Evolutionary conservation across 2,888 invertebrate species (phyloP).

Genomic region (Xestoiulus laeticollis): DNA sequence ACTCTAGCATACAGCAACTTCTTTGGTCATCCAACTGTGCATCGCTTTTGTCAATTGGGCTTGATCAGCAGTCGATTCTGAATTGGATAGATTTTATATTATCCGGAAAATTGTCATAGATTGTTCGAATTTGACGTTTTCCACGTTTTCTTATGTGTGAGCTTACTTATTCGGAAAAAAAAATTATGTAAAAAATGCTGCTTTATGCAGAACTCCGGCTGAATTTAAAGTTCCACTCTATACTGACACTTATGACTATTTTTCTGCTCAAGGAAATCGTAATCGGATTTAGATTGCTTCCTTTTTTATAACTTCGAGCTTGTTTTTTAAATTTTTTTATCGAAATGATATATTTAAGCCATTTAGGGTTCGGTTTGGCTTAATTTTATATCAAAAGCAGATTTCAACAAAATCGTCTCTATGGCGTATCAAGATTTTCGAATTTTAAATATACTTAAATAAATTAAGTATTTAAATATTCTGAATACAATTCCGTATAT

Average conservation of each 20-base stretch:
- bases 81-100: neutral
- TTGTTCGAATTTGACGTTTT: neutral
- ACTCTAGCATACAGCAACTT: neutral
- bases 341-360: neutral
- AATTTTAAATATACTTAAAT: no score
- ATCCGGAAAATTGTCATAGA: neutral
- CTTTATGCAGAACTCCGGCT: neutral
- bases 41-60: neutral
- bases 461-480: no score
- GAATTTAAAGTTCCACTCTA: neutral
- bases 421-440: neutral
- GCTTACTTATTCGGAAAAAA: constrained; percentile 3
- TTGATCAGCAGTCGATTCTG: constrained; percentile 1
- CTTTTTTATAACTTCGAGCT: neutral
- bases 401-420: neutral
- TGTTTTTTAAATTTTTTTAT: neutral
- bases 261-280: neutral
- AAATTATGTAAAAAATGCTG: neutral
- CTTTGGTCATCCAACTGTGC: neutral
- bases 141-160: neutral
- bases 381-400: neutral
- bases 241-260: neutral
- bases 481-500: no score
- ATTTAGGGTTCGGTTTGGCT: neutral
- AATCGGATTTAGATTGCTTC: constrained; percentile 12